A percentile compares a stretch with the other conserved stretches of the same genome.
These are phyloP conservation scores for Cheilosia impressa DNA, from an alignment of 2,888 invertebrate genomes.

Conservation along the genomic window DNA sequence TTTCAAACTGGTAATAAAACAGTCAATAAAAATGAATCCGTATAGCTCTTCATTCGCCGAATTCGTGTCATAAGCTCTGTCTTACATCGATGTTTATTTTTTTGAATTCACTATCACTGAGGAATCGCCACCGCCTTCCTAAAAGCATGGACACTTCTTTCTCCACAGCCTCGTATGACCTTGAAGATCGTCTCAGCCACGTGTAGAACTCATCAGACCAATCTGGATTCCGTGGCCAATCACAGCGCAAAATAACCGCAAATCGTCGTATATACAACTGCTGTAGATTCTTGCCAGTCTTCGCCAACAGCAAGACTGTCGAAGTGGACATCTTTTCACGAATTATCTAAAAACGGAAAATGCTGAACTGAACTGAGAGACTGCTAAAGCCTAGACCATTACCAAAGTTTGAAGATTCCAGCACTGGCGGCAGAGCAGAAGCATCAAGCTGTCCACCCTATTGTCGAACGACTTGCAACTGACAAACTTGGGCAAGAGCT, in stretches of 20 bases:
- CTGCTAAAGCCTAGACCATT: constrained; percentile 77
- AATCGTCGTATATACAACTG: constrained; percentile 88
- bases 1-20: not conserved
- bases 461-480: constrained; percentile 88
- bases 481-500: constrained; percentile 87
- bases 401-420: constrained; percentile 88
- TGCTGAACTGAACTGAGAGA: not conserved
- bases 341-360: constrained; percentile 85
- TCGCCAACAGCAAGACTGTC: constrained; percentile 89
- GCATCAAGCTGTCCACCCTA: constrained; percentile 88
- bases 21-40: not conserved
- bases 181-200: constrained; percentile 87
- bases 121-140: constrained; percentile 88
- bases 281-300: constrained; percentile 86
- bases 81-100: constrained; percentile 83
- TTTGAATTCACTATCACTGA: constrained; percentile 87
- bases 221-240: constrained; percentile 88
- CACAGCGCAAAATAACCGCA: constrained; percentile 88
- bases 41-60: constrained; percentile 1
- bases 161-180: constrained; percentile 87
- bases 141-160: constrained; percentile 88
- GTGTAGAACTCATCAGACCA: constrained; percentile 88
- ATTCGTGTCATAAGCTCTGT: constrained; percentile 69
- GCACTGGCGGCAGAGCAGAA: constrained; percentile 88
- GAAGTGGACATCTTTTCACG: constrained; percentile 91